Evolutionary conservation across 2,888 invertebrate species (phyloP), one percentile per base, ranked within the genome.

Genomic region (Drosophila rubida): DNA sequence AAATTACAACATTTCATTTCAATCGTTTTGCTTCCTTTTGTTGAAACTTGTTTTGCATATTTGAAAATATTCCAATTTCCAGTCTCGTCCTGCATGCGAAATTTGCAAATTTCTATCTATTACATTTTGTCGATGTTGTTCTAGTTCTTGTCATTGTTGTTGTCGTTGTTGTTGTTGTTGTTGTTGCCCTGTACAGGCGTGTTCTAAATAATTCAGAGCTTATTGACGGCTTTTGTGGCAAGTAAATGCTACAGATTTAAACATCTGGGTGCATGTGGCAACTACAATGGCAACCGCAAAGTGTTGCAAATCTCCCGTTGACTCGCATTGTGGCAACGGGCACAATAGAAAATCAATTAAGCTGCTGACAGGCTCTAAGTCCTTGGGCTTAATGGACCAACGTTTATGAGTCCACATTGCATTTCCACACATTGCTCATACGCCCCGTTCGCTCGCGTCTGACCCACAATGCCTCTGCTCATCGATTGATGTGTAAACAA

Each of bases 311-410:
- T 66, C 67, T 48, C 39, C 39, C 57, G 25, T 25, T 54, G 44
- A 37, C n/a, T 60, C 51, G 37, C 44, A 19, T 35, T 35, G 14
- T 4, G 4, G 23, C 25, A 4, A n/a, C n/a, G n/a, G n/a, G 67
- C 50, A 74, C 69, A 71, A 77, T 71, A 45, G 71, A 58, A 83
- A 83, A 75, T 77, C 84, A 83, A 81, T 87, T 80, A 80, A 80
- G 44, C 23, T 35, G 32, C 41, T 51, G 59, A n/a, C 69, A 39
- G 46, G 23, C 22, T 11, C 53, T 42, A 44, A 59, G 37, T n/a
- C 23, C 44, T 32, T 42, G 22, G 37, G 37, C 48, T 35, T 59
- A 65, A 46, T 50, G 46, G 41, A 57, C 46, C 30, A 46, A 13
- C 41, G 54, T 32, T 67, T 62, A 58, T 67, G 75, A 72, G 32